Conservation (phyloP, 2,113 vertebrate genomes). For the Peromyscus maniculatus region DNA sequence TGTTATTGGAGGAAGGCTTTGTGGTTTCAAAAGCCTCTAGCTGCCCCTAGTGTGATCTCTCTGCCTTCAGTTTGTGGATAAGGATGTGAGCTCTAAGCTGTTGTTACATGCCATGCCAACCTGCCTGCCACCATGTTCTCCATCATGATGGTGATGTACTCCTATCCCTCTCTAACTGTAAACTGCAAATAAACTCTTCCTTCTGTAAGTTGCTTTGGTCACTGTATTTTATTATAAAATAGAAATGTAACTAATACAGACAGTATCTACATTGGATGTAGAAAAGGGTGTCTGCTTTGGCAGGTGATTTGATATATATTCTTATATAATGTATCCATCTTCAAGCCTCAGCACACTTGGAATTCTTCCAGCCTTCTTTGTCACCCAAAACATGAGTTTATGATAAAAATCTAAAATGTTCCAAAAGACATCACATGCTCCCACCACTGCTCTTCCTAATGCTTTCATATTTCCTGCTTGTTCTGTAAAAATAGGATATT, state of each 20-base stretch:
- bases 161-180: not conserved
- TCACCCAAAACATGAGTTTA: not conserved
- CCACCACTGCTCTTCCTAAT: not conserved
- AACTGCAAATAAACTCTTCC: not conserved
- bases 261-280: not conserved
- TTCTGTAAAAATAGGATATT: not conserved
- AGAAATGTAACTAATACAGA: not conserved
- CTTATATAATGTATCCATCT: not conserved
- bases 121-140: not conserved
- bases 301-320: not conserved
- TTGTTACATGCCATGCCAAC: not conserved
- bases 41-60: rapidly evolving
- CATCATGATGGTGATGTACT: not conserved
- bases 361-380: not conserved
- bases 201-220: not conserved
- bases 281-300: not conserved
- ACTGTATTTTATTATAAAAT: not conserved
- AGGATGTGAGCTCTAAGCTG: not conserved
- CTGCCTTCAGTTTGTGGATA: not conserved
- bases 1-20: not conserved
- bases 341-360: not conserved
- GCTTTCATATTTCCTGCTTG: not conserved
- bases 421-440: not conserved
- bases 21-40: not conserved
- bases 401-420: not conserved